These are phyloP conservation scores for Andrena cerasifolii DNA, from an alignment of 1,140 invertebrate species.

Conservation along the genomic window DNA sequence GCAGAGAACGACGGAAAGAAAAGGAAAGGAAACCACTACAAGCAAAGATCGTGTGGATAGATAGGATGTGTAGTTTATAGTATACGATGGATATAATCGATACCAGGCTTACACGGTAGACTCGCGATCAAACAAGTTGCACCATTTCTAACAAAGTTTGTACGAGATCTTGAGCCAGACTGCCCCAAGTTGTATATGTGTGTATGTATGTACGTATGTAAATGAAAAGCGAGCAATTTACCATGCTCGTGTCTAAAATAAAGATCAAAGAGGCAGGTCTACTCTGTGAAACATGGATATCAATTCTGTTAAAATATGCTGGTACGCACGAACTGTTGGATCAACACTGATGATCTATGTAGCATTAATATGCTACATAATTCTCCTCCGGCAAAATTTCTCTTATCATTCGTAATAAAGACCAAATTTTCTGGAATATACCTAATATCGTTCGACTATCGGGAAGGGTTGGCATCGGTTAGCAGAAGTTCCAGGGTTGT, in stretches of 20 bases:
- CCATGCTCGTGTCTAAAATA: slow-evolving; percentile 12
- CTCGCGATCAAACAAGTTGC: not conserved
- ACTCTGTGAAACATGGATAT: slow-evolving; percentile 52
- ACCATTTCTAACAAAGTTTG: not conserved
- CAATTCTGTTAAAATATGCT: slow-evolving; percentile 53
- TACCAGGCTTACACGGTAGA: slow-evolving; percentile 50
- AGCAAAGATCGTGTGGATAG: slow-evolving; percentile 15
- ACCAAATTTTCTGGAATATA: slow-evolving; percentile 45
- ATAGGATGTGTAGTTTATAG: slow-evolving; percentile 53
- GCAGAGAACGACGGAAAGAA: slow-evolving; percentile 21
- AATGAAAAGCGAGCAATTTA: not conserved
- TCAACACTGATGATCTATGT: slow-evolving; percentile 51
- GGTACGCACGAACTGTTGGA: slow-evolving; percentile 42
- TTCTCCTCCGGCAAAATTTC: slow-evolving; percentile 45
- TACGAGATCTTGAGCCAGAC: not conserved
- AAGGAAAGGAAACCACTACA: not conserved
- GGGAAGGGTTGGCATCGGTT: slow-evolving; percentile 76
- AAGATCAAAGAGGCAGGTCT: slow-evolving; percentile 9
- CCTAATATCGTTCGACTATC: slow-evolving; percentile 56
- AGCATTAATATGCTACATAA: slow-evolving; percentile 56
- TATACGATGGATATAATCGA: slow-evolving; percentile 31
- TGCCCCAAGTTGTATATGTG: no score
- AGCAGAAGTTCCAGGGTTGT: slow-evolving; percentile 74
- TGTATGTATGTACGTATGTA: no score
- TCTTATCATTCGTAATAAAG: slow-evolving; percentile 47